A percentile compares a stretch with the other conserved stretches of the same genome.
phyloP scores from a whole-genome alignment of 92 coral and sea anemone species.

The Plumapathes pennacea region DNA sequence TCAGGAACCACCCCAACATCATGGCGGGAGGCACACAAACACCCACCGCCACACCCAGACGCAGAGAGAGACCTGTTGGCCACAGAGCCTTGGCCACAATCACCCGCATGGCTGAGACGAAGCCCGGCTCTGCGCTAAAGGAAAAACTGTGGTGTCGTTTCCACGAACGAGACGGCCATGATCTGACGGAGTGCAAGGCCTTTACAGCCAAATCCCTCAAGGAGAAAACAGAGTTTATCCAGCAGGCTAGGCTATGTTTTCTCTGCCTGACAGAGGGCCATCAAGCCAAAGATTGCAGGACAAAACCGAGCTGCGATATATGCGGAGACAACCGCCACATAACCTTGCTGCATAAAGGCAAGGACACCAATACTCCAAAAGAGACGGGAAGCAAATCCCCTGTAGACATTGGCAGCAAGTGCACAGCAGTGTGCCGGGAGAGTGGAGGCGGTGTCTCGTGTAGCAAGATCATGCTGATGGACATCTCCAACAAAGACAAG shows the following conservation, averaged over 20 bases:
- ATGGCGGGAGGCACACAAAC: constrained; percentile 15
- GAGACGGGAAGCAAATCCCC: constrained; percentile 1
- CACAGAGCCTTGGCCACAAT: background rate
- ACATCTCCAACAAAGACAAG: constrained; percentile 13
- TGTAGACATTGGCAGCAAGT: constrained; percentile 16
- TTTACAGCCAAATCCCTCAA: constrained; percentile 40
- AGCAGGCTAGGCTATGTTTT: constrained; percentile 48
- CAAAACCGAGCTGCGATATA: constrained; percentile 30
- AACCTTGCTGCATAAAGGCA: constrained; percentile 53
- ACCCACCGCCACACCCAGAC: background rate
- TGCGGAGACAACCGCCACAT: constrained; percentile 49
- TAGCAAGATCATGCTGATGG: constrained; percentile 43
- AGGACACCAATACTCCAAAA: constrained; percentile 10
- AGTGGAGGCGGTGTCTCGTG: constrained; percentile 43
- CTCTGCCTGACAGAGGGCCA: constrained; percentile 45
- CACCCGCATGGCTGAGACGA: background rate
- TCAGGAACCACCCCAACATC: constrained; percentile 51
- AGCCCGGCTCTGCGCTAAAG: no score
- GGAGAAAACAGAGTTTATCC: constrained; percentile 54
- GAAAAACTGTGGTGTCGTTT: constrained; percentile 19
- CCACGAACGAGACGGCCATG: constrained; percentile 60
- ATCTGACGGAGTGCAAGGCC: constrained; percentile 38
- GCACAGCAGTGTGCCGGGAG: constrained; percentile 35
- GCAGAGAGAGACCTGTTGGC: background rate
- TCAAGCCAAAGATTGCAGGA: constrained; percentile 44